phyloP scores from a whole-genome alignment of 1,140 invertebrate species.

The Drosophila rhopaloa region DNA sequence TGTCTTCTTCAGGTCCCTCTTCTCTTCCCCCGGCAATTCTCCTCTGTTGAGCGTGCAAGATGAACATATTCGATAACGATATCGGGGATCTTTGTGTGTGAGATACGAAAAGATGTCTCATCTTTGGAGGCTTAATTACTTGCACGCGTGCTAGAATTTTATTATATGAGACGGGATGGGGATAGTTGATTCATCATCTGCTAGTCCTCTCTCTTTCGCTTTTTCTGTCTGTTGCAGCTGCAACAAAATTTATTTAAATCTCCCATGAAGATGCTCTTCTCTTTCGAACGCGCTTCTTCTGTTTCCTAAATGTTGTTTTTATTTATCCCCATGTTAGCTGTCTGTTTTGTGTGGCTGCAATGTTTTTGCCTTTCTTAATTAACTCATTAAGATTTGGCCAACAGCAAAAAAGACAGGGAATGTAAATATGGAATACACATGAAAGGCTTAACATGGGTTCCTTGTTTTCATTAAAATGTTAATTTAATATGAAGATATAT shows the following conservation, averaged over 20 bases:
- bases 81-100: conserved; percentile 55
- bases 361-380: conserved; percentile 76
- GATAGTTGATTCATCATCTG: conserved; percentile 12
- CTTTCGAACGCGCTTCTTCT: conserved; percentile 5
- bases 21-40: conserved; percentile 48
- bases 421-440: background rate
- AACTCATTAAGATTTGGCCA: conserved; percentile 73
- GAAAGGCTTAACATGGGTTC: background rate
- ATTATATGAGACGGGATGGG: conserved; percentile 43
- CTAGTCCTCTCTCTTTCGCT: background rate
- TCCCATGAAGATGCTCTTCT: conserved; percentile 16
- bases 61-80: conserved; percentile 75
- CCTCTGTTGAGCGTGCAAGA: conserved; percentile 48
- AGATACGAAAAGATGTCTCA: conserved; percentile 69
- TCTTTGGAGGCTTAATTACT: conserved; percentile 78
- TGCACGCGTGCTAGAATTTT: conserved; percentile 79
- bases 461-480: too few species aligned
- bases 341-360: conserved; percentile 64
- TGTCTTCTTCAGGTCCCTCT: background rate
- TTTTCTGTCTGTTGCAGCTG: conserved; percentile 45
- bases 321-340: conserved; percentile 53
- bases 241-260: conserved; percentile 56
- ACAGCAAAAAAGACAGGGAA: background rate
- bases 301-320: conserved; percentile 42
- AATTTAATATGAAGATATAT: too few species aligned